These are phyloP conservation scores for Trichechus manatus DNA, from an alignment of 2,113 vertebrate genomes.

Conservation along the genomic window DNA sequence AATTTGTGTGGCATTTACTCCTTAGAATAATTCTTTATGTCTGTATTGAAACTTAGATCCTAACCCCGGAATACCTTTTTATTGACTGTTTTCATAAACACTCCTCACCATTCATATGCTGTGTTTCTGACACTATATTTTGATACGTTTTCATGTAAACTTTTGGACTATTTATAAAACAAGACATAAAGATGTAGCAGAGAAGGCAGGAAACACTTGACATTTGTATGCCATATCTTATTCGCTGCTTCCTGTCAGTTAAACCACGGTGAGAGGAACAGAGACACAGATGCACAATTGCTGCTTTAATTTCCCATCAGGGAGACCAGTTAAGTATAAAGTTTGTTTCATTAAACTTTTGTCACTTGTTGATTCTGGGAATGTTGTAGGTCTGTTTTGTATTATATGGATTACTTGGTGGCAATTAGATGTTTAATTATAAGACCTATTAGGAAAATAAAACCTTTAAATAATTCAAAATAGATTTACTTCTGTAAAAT, in stretches of 20 bases:
- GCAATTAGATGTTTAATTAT: neutral
- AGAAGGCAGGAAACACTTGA: conserved; percentile 86
- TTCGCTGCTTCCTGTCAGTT: conserved; percentile 91
- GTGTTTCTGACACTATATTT: conserved; percentile 37
- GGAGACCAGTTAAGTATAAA: conserved; percentile 59
- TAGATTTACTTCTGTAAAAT: conserved; percentile 47
- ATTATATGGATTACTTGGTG: neutral
- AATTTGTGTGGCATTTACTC: conserved; percentile 10
- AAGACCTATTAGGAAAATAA: conserved; percentile 37
- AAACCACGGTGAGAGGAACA: conserved; percentile 89
- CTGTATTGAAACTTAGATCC: conserved; percentile 2
- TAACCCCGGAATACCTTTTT: neutral
- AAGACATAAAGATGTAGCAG: conserved; percentile 77
- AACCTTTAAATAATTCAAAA: conserved; percentile 47
- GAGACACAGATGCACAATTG: conserved; percentile 87
- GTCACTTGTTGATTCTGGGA: conserved; percentile 30
- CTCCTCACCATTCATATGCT: neutral
- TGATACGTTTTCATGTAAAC: conserved; percentile 46
- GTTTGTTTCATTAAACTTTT: conserved; percentile 66
- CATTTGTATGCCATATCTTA: conserved; percentile 77
- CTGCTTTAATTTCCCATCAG: conserved; percentile 58
- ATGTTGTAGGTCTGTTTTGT: conserved; percentile 30
- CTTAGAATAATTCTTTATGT: conserved; percentile 31
- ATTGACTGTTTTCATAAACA: conserved; percentile 51
- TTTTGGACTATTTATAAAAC: conserved; percentile 80